These are phyloP conservation scores for Sarcophaga bullata DNA, from an alignment of 1,140 invertebrate genomes.

Conservation along the genomic window DNA sequence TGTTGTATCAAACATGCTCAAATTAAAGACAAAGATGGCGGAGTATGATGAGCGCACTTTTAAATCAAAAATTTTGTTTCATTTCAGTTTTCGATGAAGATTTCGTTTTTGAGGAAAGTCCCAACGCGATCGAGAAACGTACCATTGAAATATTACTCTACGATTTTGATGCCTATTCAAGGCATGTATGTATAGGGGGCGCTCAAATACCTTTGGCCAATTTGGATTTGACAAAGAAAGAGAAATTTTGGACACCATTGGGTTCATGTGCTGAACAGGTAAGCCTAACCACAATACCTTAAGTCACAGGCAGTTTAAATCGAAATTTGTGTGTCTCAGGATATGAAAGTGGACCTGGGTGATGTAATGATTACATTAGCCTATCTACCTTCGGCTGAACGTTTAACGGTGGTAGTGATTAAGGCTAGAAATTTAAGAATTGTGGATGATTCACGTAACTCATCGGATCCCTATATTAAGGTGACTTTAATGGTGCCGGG, in stretches of 20 bases:
- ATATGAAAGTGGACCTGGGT: constrained; percentile 68
- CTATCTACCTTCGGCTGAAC: constrained; percentile 74
- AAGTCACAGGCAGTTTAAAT: background rate
- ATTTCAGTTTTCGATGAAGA: constrained; percentile 75
- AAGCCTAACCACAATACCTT: constrained; percentile 41
- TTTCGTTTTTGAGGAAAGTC: constrained; percentile 79
- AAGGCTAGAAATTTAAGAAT: constrained; percentile 73
- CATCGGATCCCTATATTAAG: constrained; percentile 85
- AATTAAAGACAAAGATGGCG: too few species aligned
- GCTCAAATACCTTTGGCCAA: constrained; percentile 68
- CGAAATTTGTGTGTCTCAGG: constrained; percentile 42
- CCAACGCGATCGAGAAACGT: constrained; percentile 69
- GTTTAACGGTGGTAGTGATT: constrained; percentile 74
- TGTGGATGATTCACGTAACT: constrained; percentile 68
- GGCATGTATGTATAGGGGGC: constrained; percentile 71
- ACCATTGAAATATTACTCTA: constrained; percentile 70
- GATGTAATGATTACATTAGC: constrained; percentile 77
- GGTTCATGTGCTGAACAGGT: constrained; percentile 64
- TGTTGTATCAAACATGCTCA: too few species aligned
- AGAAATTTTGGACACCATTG: constrained; percentile 66
- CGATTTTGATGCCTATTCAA: constrained; percentile 75
- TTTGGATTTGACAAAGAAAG: constrained; percentile 66
- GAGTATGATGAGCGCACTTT: too few species aligned
- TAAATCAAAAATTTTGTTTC: constrained; percentile 44
- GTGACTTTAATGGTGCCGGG: constrained; percentile 82